Conservation (phyloP, 2,113 vertebrate genomes). For the Callocephalon fimbriatum region DNA sequence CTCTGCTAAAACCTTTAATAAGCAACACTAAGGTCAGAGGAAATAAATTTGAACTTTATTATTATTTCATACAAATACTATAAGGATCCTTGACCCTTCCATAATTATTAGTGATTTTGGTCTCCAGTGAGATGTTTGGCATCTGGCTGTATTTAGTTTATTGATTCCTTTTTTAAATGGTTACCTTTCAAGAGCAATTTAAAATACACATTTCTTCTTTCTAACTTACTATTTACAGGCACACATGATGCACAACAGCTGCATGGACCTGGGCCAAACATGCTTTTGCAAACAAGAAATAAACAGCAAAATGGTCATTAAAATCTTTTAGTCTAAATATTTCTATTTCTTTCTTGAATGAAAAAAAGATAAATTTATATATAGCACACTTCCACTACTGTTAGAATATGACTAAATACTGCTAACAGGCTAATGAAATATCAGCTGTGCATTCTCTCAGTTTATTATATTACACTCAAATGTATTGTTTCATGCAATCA, state of each 20-base stretch:
- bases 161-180: slow-evolving; percentile 7
- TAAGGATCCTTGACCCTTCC: background rate
- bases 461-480: background rate
- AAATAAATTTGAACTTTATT: slow-evolving; percentile 52
- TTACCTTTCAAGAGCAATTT: background rate
- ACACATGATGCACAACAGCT: background rate
- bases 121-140: slow-evolving; percentile 5
- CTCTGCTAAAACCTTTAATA: slow-evolving; percentile 61
- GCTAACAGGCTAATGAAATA: background rate
- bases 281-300: background rate
- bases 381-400: background rate
- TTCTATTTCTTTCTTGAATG: background rate
- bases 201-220: background rate
- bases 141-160: slow-evolving; percentile 5
- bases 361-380: background rate
- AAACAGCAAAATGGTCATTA: background rate
- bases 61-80: slow-evolving; percentile 56
- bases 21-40: slow-evolving; percentile 37
- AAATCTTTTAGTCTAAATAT: background rate
- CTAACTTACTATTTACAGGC: background rate
- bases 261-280: background rate
- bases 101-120: background rate
- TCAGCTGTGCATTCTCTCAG: background rate
- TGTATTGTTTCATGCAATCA: background rate
- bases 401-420: background rate